These are phyloP conservation scores for Panthera uncia DNA, from an alignment of 2,113 vertebrate genomes.

Conservation along the genomic window DNA sequence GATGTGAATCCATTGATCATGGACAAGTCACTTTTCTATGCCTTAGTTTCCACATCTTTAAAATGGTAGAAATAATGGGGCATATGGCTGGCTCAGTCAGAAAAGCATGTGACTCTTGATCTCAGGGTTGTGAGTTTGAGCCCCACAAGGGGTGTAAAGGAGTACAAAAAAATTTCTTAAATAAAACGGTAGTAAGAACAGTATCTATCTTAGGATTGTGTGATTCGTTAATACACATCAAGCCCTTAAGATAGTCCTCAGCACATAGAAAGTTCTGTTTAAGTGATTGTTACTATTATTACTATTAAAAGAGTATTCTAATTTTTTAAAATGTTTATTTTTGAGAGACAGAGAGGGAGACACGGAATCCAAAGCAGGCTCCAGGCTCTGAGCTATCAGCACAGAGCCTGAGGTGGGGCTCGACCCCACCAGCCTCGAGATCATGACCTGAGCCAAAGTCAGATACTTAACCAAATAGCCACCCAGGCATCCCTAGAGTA, in stretches of 20 bases:
- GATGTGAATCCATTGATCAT: not conserved
- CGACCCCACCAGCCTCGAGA: too few relatives aligned
- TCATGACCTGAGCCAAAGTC: too few relatives aligned
- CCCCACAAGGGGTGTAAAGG: not conserved
- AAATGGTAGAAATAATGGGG: not conserved
- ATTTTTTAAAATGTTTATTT: too few relatives aligned
- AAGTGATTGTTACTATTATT: not conserved
- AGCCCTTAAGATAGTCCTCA: not conserved
- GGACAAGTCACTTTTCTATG: not conserved
- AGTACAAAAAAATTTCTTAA: not conserved
- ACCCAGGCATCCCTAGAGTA: too few relatives aligned
- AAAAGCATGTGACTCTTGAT: not conserved
- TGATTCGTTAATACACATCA: not conserved
- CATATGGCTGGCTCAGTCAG: not conserved
- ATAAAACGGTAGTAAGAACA: not conserved
- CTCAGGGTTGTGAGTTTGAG: not conserved
- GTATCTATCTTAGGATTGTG: not conserved
- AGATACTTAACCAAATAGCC: too few relatives aligned
- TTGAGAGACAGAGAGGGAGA: too few relatives aligned
- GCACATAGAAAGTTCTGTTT: slow-evolving; percentile 4
- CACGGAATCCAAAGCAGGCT: too few relatives aligned
- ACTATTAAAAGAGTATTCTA: not conserved
- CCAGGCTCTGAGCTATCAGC: too few relatives aligned
- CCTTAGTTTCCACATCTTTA: not conserved
- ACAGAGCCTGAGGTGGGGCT: too few relatives aligned